Conservation (phyloP, 1,140 invertebrate species). For the Rhagoletis zephyria region DNA sequence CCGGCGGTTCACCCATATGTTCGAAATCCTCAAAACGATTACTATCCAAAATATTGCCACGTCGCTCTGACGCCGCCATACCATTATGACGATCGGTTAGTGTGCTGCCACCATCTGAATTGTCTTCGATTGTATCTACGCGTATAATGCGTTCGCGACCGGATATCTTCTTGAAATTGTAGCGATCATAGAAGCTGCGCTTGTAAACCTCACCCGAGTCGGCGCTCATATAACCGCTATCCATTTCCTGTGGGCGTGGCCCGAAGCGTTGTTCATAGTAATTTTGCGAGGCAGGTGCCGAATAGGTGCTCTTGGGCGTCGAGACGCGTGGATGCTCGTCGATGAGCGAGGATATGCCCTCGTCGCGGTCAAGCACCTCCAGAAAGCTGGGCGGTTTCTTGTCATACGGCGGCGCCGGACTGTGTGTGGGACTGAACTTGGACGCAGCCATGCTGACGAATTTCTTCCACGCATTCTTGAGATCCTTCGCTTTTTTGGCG, state of each 20-base stretch:
- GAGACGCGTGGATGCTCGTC: slow-evolving; percentile 62
- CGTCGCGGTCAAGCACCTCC: slow-evolving; percentile 65
- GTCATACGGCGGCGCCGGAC: slow-evolving; percentile 68
- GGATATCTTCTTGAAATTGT: slow-evolving; percentile 69
- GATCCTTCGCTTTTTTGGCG: slow-evolving; percentile 69
- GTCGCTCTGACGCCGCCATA: slow-evolving; percentile 46
- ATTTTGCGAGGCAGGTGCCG: slow-evolving; percentile 61
- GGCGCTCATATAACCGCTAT: slow-evolving; percentile 85
- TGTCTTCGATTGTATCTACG: slow-evolving; percentile 71
- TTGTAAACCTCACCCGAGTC: slow-evolving; percentile 78
- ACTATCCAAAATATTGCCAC: slow-evolving; percentile 57
- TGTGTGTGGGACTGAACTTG: slow-evolving; percentile 70
- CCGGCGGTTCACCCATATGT: slow-evolving; percentile 66
- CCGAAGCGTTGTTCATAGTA: slow-evolving; percentile 71
- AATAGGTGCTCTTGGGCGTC: slow-evolving; percentile 59
- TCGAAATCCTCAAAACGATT: slow-evolving; percentile 69
- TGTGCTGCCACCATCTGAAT: slow-evolving; percentile 64
- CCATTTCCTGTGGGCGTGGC: slow-evolving; percentile 65
- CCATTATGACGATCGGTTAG: slow-evolving; percentile 58
- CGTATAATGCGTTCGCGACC: slow-evolving; percentile 67
- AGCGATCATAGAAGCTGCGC: slow-evolving; percentile 70
- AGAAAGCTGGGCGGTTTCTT: slow-evolving; percentile 64
- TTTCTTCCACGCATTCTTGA: slow-evolving; percentile 74
- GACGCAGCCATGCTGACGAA: slow-evolving; percentile 72
- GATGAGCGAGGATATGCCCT: slow-evolving; percentile 71